phyloP scores from a whole-genome alignment of 2,888 invertebrate species.

The Odontocerum albicorne region DNA sequence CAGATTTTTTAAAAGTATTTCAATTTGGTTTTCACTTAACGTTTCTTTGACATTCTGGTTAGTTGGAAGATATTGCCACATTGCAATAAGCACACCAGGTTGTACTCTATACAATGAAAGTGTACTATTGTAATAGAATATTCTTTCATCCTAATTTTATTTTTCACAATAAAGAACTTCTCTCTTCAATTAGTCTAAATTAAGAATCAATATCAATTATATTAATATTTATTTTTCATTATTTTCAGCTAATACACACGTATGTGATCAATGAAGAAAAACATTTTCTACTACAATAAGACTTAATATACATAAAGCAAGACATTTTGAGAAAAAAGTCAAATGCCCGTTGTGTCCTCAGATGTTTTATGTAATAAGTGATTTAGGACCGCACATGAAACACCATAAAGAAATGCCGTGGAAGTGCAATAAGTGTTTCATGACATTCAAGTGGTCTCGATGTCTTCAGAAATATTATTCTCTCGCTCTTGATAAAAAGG shows the following conservation, averaged over 20 bases:
- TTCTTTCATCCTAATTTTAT: too few relatives aligned
- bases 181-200: too few relatives aligned
- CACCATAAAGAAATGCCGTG: slow-evolving; percentile 26
- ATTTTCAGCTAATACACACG: slow-evolving; percentile 25
- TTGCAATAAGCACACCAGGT: too few relatives aligned
- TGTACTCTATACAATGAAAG: too few relatives aligned
- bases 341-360: slow-evolving; percentile 23
- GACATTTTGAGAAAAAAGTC: slow-evolving; percentile 18
- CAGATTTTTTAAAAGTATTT: too few relatives aligned
- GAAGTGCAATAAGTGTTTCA: slow-evolving; percentile 22
- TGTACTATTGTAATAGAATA: too few relatives aligned
- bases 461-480: slow-evolving; percentile 28
- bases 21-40: too few relatives aligned
- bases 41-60: too few relatives aligned
- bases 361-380: slow-evolving; percentile 22
- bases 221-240: too few relatives aligned
- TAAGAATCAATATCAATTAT: too few relatives aligned
- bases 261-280: slow-evolving; percentile 32
- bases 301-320: slow-evolving; percentile 22
- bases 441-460: slow-evolving; percentile 26
- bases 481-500: slow-evolving; percentile 19
- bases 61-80: too few relatives aligned
- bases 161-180: too few relatives aligned
- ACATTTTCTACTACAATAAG: slow-evolving; percentile 23
- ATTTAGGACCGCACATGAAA: slow-evolving; percentile 26